Evolutionary conservation across 2,888 invertebrate genomes (phyloP), one percentile per base, ranked within the genome.

Genomic region (Hofmannophila pseudospretella): DNA sequence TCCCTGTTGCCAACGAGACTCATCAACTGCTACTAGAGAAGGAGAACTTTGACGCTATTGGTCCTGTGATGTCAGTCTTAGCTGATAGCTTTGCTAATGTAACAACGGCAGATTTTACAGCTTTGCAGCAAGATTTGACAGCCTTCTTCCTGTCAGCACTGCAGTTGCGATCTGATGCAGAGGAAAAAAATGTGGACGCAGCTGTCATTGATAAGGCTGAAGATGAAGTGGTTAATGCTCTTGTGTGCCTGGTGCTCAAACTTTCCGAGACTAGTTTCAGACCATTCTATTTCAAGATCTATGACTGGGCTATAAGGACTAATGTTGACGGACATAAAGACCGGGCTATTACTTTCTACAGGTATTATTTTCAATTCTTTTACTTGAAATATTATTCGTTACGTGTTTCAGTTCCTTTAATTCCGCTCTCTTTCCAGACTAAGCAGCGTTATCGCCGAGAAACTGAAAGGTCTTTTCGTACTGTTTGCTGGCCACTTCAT

Each of bases 401-500:
- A 16, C 16, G 8, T 23, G 32, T 28, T 28, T 26, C 11, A n/a
- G 7, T 29, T 8, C 11, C 38, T 39, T 12, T 19, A 23, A 9
- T 31, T 30, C 26, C 37, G 9, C 19, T 13, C 32, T n/a, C 7
- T 22, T 76, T 89, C 58, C 71, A 90, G 93, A 58, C 65, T 96
- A 20, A 94, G 94, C 39, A 89, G 89, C 44, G 91, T 90, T 28
- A 91, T 97, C 33, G 95, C 96, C 0, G 93, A 93, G 36, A 90
- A 91, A 42, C 79, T 98, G 3, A 95, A 96, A 72, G 94, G 95
- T 3, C 79, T 98, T 0, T 98, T 97, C 70, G 93, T 95, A 0
- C 79, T 96, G n/a, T 98, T 97, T 41, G 96, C 96, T 31, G 93
- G 93, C 0, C 93, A 95, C 58, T 93, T 96, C 53, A 82, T 97